A percentile compares a stretch with the other conserved stretches of the same genome.
Conservation (phyloP, 1,140 invertebrate species). For the Drosophila seguyi region DNA sequence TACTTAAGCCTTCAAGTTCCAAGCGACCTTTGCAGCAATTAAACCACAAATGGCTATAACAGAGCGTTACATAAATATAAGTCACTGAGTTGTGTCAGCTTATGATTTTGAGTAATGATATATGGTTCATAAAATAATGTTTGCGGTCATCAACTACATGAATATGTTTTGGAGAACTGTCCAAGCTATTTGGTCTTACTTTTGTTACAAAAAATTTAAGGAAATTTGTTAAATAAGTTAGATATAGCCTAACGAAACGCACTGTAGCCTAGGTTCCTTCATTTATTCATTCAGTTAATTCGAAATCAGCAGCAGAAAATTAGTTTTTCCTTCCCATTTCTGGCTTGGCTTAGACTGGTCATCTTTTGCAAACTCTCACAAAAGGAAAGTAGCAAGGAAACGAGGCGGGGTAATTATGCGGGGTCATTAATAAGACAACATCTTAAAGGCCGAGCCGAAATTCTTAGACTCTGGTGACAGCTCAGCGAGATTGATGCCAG, state of each 20-base stretch:
- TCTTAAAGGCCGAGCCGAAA: slow-evolving; percentile 27
- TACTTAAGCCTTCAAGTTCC: slow-evolving; percentile 12
- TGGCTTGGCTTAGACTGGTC: slow-evolving; percentile 47
- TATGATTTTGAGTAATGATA: background rate
- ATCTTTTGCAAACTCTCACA: slow-evolving; percentile 24
- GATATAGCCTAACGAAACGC: background rate
- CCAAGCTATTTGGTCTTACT: background rate
- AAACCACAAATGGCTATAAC: slow-evolving; percentile 14
- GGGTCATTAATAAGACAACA: slow-evolving; percentile 51
- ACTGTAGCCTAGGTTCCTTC: slow-evolving; percentile 18
- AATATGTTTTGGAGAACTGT: background rate
- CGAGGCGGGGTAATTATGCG: slow-evolving; percentile 42
- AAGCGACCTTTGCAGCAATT: slow-evolving; percentile 11
- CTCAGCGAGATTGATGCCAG: slow-evolving; percentile 45
- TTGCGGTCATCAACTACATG: background rate
- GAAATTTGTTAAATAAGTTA: background rate
- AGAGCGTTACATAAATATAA: background rate
- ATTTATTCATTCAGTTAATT: slow-evolving; percentile 81
- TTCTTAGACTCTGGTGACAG: slow-evolving; percentile 38
- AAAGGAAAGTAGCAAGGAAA: background rate
- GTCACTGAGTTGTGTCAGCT: background rate
- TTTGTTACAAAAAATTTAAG: background rate
- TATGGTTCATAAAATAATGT: background rate
- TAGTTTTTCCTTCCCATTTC: slow-evolving; percentile 68
- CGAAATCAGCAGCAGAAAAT: slow-evolving; percentile 84